Percentiles rank a stretch among this genome's conserved stretches.
These are phyloP conservation scores for Palythoa grandis DNA, from an alignment of 92 coral and sea anemone species.

Conservation along the genomic window DNA sequence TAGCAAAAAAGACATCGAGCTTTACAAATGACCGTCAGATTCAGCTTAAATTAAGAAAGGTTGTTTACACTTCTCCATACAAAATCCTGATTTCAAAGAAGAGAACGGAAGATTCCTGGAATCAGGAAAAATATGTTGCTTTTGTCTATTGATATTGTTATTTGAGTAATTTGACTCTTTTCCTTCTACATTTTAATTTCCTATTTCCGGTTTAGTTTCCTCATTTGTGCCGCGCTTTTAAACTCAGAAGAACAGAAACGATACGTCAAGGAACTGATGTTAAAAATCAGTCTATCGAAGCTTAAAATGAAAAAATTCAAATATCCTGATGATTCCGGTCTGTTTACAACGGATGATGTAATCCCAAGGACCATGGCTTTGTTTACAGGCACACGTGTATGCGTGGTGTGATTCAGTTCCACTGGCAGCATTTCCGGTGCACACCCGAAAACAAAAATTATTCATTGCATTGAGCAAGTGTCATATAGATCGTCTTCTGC, in stretches of 20 bases:
- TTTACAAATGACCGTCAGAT: background rate
- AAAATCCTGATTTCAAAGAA: background rate
- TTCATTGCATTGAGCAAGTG: background rate
- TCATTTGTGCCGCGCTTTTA: background rate
- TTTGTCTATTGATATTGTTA: slow-evolving; percentile 4
- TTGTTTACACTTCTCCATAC: background rate
- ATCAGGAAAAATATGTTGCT: background rate
- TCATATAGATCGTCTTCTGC: too few species aligned
- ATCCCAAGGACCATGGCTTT: background rate
- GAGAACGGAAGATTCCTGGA: slow-evolving; percentile 6
- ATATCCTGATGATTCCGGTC: too few species aligned
- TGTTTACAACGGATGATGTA: too few species aligned
- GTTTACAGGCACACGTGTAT: background rate
- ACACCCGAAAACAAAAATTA: background rate
- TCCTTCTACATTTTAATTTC: slow-evolving; percentile 17
- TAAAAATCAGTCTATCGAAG: too few species aligned
- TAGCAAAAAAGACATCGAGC: background rate
- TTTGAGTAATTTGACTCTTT: background rate
- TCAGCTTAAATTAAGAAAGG: background rate
- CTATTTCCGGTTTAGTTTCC: slow-evolving; percentile 25
- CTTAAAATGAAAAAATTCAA: too few species aligned
- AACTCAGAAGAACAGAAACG: background rate
- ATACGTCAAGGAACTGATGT: too few species aligned
- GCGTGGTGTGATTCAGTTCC: background rate
- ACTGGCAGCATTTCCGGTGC: background rate